Evolutionary conservation across 1,140 invertebrate species (phyloP), one percentile per base, ranked within the genome.

Genomic region (Rhizoglyphus robini): DNA sequence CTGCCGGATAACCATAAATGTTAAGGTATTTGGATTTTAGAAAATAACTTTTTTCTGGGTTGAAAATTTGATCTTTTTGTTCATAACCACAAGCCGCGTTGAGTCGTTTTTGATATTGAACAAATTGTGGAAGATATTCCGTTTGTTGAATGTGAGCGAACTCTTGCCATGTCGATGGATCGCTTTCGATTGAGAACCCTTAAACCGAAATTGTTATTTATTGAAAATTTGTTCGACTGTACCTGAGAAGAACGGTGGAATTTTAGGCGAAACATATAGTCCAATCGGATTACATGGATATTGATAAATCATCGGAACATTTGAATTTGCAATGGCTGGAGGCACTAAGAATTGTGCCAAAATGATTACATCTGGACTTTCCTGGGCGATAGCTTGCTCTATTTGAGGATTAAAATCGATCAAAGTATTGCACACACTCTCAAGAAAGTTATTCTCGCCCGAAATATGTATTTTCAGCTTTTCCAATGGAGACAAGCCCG

Each of bases 11-110:
- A 18, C 25, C 18, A 36, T 66, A 66, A 30, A 66, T 20, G 27
- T 66, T 66, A 18, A 66, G 32, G 23, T 32, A 66, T 34, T 57
- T 57, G 25, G 65, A 66, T 41, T 41, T 41, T n/a, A n/a, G n/a
- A n/a, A n/a, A n/a, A n/a, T 11, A 41, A 11, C 18, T 41, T 41
- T 41, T 18, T 18, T 41, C 8, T 11, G 18, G 36, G 8, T 41
- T 41, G 8, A 41, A 8, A 11, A 41, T 11, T 18, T 41, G 8
- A 11, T 8, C 8, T 18, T 8, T 18, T 41, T 8, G 36, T 41
- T 41, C 18, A 41, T 11, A 41, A 41, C 18, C 18, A 41, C 8
- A 41, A 11, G 36, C 18, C 8, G 36, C 8, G 18, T 41, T 41
- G 8, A 41, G 36, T 41, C 18, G 8, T 8, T 41, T 41, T 41